phyloP scores from a whole-genome alignment of 2,113 vertebrate genomes.

The Mellivora capensis region DNA sequence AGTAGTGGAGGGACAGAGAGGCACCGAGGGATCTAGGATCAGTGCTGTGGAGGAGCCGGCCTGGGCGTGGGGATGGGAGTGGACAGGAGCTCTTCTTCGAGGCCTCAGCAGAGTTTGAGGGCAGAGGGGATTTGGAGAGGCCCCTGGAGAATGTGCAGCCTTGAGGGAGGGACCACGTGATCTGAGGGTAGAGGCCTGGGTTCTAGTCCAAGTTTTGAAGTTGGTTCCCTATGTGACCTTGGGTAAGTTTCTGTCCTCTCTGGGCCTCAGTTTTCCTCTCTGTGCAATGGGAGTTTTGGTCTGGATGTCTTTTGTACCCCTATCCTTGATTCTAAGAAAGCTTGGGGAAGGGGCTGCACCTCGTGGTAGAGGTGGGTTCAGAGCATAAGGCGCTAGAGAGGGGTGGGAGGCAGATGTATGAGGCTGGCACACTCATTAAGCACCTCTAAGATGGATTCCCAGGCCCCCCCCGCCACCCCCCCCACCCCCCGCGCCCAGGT shows the following conservation, averaged over 20 bases:
- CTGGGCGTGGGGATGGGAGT: not conserved
- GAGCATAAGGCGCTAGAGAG: not conserved
- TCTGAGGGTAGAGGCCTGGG: not conserved
- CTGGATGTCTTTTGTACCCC: not conserved
- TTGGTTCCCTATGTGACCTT: not conserved
- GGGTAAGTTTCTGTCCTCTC: not conserved
- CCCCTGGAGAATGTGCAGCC: not conserved
- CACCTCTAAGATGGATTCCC: slow-evolving; percentile 75
- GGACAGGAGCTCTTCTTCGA: not conserved
- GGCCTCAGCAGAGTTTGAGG: not conserved
- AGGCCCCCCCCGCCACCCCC: too few relatives aligned
- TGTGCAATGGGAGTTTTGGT: not conserved
- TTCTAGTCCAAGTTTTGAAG: not conserved
- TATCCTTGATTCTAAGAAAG: not conserved
- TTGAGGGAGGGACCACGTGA: not conserved
- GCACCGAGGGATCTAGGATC: too few relatives aligned
- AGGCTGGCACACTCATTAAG: slow-evolving; percentile 76
- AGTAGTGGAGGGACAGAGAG: not conserved
- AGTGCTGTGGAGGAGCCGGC: not conserved
- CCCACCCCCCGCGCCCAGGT: slow-evolving; percentile 63
- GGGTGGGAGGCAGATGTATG: slow-evolving; percentile 62
- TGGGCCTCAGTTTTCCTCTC: not conserved
- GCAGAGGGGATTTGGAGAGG: not conserved
- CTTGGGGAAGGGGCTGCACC: not conserved
- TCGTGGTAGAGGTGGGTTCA: not conserved